Percentiles rank a stretch among this genome's conserved stretches.
Conservation (phyloP, 2,888 invertebrate genomes). For the Rotaria sp. region DNA sequence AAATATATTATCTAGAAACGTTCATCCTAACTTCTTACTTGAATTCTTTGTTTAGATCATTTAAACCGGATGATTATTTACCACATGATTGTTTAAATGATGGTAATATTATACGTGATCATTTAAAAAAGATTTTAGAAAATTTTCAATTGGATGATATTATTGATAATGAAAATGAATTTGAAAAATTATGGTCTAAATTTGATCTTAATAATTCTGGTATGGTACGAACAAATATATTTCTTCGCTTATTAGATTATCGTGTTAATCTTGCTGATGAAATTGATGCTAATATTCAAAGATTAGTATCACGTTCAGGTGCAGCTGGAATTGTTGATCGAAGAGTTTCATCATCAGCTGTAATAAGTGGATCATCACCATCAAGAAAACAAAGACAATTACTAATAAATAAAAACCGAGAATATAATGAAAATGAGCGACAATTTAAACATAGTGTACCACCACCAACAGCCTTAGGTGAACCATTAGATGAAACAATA, state of each 20-base stretch:
- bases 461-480: neutral
- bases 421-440: neutral
- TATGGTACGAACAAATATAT: conserved; percentile 23
- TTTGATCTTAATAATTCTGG: conserved; percentile 36
- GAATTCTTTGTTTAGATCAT: no score
- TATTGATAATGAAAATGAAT: conserved; percentile 9
- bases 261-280: conserved; percentile 31
- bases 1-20: no score
- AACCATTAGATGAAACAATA: neutral
- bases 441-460: neutral
- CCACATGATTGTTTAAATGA: conserved; percentile 38
- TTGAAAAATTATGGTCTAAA: conserved; percentile 37
- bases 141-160: conserved; percentile 9
- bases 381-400: neutral
- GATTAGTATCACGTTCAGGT: neutral
- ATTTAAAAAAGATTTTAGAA: conserved; percentile 30
- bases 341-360: neutral
- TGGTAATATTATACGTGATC: conserved; percentile 32
- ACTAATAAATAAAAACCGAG: neutral
- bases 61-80: conserved; percentile 32
- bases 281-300: conserved; percentile 3
- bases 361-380: neutral
- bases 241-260: conserved; percentile 35
- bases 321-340: neutral
- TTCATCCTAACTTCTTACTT: no score